Conservation (phyloP, 1,140 invertebrate species). For the Anastatus disparis region DNA sequence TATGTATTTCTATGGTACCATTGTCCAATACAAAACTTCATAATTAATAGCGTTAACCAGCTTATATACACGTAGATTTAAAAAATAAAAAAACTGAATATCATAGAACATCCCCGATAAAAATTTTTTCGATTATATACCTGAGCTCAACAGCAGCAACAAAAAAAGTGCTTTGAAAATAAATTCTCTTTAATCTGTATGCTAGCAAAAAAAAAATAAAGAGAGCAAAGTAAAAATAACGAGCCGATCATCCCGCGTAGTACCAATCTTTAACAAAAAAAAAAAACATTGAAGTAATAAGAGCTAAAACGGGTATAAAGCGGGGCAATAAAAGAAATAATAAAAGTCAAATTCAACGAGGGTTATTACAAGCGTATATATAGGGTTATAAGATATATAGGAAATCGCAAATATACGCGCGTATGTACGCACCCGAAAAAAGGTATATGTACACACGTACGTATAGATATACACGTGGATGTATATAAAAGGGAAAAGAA, state of each 20-base stretch:
- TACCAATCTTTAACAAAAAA: constrained; percentile 4
- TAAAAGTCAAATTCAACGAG: constrained; percentile 30
- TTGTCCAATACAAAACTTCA: too few species aligned
- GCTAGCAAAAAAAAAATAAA: neutral
- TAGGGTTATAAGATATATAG: constrained; percentile 36
- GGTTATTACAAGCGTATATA: constrained; percentile 28
- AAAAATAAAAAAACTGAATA: neutral
- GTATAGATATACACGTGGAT: neutral
- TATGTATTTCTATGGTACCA: too few species aligned
- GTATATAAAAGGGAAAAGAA: neutral
- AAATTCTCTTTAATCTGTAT: constrained; percentile 28
- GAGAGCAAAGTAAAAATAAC: constrained; percentile 10
- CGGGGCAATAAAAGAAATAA: constrained; percentile 33
- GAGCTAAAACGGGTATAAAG: neutral
- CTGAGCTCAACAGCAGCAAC: neutral
- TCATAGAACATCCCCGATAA: constrained; percentile 15
- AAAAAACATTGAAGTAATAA: constrained; percentile 32
- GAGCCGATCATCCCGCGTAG: constrained; percentile 6
- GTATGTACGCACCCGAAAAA: constrained; percentile 13
- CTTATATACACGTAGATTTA: neutral
- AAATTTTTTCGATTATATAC: constrained; percentile 19
- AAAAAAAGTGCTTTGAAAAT: constrained; percentile 23
- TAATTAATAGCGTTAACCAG: constrained; percentile 14
- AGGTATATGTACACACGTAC: constrained; percentile 7
- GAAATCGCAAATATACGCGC: too few species aligned